phyloP scores from a whole-genome alignment of 2,797 vertebrate genomes.

The Urophycis tenuis region DNA sequence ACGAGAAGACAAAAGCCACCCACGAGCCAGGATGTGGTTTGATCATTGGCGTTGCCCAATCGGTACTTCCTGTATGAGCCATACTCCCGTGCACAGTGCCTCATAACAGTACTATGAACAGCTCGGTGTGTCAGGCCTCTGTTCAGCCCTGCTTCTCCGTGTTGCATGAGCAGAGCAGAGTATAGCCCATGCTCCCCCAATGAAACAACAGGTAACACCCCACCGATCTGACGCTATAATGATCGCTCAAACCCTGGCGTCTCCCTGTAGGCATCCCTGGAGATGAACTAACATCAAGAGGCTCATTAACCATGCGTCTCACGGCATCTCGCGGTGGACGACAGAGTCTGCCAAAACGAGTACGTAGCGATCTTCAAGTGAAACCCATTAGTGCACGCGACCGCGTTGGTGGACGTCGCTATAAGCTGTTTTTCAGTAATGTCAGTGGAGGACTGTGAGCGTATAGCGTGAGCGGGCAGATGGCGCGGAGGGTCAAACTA shows the following conservation, averaged over 20 bases:
- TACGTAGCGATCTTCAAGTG: no score
- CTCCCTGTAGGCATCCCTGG: background rate
- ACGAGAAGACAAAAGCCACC: constrained; percentile 31
- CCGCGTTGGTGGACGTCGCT: background rate
- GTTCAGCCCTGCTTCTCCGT: no score
- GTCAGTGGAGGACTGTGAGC: background rate
- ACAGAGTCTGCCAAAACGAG: no score
- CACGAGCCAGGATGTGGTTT: constrained; percentile 1
- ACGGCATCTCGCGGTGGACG: no score
- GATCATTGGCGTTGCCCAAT: constrained; percentile 21
- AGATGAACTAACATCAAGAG: no score
- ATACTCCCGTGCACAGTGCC: background rate
- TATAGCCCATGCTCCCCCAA: background rate
- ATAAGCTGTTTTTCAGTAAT: background rate
- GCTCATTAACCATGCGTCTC: background rate
- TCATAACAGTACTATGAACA: no score
- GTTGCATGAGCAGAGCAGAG: background rate
- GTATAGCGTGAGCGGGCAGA: background rate
- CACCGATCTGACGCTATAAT: background rate
- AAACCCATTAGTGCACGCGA: no score
- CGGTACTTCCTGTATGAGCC: background rate
- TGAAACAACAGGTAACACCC: background rate
- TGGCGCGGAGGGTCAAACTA: background rate
- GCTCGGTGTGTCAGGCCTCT: no score
- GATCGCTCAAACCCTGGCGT: background rate